Evolutionary conservation across 1,140 invertebrate species (phyloP).

Genomic region (Heliothis virescens): DNA sequence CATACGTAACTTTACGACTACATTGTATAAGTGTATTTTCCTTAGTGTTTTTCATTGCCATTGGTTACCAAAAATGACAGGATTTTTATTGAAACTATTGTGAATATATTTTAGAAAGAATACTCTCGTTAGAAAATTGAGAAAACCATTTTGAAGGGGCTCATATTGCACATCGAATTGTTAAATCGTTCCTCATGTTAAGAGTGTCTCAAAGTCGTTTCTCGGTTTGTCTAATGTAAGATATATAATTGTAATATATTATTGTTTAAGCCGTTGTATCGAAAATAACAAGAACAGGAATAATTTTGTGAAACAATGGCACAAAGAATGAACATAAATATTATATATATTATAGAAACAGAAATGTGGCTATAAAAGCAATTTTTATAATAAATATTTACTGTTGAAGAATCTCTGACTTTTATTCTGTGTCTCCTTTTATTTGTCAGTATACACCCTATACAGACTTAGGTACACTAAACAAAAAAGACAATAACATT

Average conservation of each 20-base stretch:
- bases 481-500: not conserved
- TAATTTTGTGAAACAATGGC: slow-evolving; percentile 86
- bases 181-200: slow-evolving; percentile 78
- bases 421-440: slow-evolving; percentile 62
- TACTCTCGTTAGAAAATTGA: slow-evolving; percentile 77
- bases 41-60: slow-evolving; percentile 83
- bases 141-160: slow-evolving; percentile 73
- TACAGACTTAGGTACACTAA: not conserved
- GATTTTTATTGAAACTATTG: slow-evolving; percentile 83
- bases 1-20: slow-evolving; percentile 83
- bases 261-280: slow-evolving; percentile 85
- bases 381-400: slow-evolving; percentile 87
- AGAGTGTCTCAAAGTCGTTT: slow-evolving; percentile 76
- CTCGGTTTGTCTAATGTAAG: slow-evolving; percentile 73
- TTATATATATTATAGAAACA: slow-evolving; percentile 86
- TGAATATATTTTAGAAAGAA: slow-evolving; percentile 83
- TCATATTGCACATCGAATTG: slow-evolving; percentile 83
- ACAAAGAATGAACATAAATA: slow-evolving; percentile 86
- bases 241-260: slow-evolving; percentile 85
- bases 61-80: slow-evolving; percentile 86
- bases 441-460: not conserved
- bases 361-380: slow-evolving; percentile 86
- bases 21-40: slow-evolving; percentile 75
- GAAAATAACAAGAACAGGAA: slow-evolving; percentile 86
- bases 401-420: slow-evolving; percentile 80